Conservation (phyloP, 2,797 vertebrate genomes). For the Knipowitschia caucasica region DNA sequence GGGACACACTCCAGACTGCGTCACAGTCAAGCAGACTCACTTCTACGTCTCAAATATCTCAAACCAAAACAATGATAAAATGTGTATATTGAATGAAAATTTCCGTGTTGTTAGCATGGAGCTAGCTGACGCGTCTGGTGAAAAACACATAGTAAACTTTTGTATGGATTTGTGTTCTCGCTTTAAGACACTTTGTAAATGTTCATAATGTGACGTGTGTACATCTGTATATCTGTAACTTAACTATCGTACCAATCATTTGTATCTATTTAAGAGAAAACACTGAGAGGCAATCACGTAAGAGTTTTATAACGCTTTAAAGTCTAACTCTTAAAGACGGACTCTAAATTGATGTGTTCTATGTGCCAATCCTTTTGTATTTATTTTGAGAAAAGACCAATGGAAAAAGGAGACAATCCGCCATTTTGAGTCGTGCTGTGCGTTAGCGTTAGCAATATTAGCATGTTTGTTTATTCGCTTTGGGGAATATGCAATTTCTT, state of each 20-base stretch:
- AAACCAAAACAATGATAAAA: no score
- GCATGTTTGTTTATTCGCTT: constrained; percentile 75
- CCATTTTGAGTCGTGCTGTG: constrained; percentile 55
- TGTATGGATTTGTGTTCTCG: constrained; percentile 87
- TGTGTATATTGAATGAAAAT: not conserved
- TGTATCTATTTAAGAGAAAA: constrained; percentile 82
- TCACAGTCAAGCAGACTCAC: not conserved
- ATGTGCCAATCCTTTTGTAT: constrained; percentile 71
- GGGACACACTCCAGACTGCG: not conserved
- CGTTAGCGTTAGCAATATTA: constrained; percentile 77
- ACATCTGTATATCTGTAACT: constrained; percentile 93
- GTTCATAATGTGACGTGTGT: constrained; percentile 98
- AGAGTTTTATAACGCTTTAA: constrained; percentile 84
- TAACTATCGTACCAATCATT: constrained; percentile 68
- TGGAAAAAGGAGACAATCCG: constrained; percentile 77
- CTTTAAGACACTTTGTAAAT: constrained; percentile 98
- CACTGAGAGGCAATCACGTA: constrained; percentile 70
- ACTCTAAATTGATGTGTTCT: constrained; percentile 75
- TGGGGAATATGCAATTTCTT: constrained; percentile 85
- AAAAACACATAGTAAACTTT: no score
- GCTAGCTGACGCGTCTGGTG: no score
- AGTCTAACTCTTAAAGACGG: constrained; percentile 76
- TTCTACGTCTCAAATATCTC: no score
- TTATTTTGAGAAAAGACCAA: constrained; percentile 40
- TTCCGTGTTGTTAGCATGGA: no score